Conservation (phyloP, 2,797 vertebrate genomes). For the Poecile montanus region DNA sequence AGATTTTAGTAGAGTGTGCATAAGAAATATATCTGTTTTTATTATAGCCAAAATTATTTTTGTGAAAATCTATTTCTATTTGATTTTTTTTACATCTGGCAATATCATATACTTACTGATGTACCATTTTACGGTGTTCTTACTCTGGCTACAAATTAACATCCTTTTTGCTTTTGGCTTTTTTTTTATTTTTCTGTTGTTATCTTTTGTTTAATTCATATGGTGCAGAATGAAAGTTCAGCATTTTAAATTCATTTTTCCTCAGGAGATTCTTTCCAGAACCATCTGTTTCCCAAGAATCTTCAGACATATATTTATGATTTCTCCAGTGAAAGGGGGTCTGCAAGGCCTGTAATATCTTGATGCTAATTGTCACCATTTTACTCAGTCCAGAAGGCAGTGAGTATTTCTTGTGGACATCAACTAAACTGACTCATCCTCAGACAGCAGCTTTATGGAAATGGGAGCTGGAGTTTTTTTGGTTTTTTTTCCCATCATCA, state of each 20-base stretch:
- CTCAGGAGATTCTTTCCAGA: not conserved
- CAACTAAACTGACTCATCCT: not conserved
- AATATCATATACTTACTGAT: not conserved
- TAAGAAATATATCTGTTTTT: not conserved
- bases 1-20: not conserved
- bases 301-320: not conserved
- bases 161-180: not conserved
- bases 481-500: not conserved
- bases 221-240: not conserved
- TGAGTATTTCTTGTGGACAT: not conserved
- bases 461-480: not conserved
- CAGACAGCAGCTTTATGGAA: not conserved
- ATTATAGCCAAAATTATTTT: not conserved
- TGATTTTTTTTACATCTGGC: not conserved
- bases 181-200: not conserved
- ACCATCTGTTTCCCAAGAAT: not conserved
- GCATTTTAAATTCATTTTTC: not conserved
- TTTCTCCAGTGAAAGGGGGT: not conserved
- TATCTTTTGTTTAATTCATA: not conserved
- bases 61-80: not conserved
- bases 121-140: not conserved
- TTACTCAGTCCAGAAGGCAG: not conserved
- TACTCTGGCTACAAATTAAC: not conserved
- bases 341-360: not conserved
- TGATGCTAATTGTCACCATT: not conserved